Percentiles rank a stretch among this genome's conserved stretches.
These are phyloP conservation scores for Dromiciops gliroides DNA, from an alignment of 2,113 vertebrate genomes.

Conservation along the genomic window DNA sequence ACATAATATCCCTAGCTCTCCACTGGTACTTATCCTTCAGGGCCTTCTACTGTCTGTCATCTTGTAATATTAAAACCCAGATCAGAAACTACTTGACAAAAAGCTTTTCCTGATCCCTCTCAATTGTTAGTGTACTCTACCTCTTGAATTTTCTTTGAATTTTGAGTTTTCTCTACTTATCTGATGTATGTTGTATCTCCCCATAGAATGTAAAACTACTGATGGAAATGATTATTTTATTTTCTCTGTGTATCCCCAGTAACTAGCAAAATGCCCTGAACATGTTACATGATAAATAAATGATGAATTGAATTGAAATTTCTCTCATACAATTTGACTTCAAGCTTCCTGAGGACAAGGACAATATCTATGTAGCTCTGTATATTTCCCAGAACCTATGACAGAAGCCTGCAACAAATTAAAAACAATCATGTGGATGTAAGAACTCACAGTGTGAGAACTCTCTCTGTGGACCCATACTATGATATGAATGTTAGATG, in stretches of 20 bases:
- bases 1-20: neutral
- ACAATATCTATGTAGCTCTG: neutral
- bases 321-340: neutral
- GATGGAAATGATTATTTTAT: neutral
- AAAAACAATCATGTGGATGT: neutral
- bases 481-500: neutral
- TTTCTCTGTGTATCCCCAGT: neutral
- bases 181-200: neutral
- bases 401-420: neutral
- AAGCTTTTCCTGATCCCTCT: neutral
- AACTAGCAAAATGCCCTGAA: neutral
- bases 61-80: neutral
- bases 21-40: neutral
- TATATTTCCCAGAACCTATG: neutral
- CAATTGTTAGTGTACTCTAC: neutral
- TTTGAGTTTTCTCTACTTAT: neutral
- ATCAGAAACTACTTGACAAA: neutral
- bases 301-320: neutral
- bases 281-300: neutral
- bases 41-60: neutral
- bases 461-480: neutral
- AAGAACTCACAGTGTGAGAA: neutral
- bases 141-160: neutral
- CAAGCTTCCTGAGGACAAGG: neutral
- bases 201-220: neutral